phyloP scores from a whole-genome alignment of 2,113 vertebrate genomes.

The Laterallus jamaicensis region DNA sequence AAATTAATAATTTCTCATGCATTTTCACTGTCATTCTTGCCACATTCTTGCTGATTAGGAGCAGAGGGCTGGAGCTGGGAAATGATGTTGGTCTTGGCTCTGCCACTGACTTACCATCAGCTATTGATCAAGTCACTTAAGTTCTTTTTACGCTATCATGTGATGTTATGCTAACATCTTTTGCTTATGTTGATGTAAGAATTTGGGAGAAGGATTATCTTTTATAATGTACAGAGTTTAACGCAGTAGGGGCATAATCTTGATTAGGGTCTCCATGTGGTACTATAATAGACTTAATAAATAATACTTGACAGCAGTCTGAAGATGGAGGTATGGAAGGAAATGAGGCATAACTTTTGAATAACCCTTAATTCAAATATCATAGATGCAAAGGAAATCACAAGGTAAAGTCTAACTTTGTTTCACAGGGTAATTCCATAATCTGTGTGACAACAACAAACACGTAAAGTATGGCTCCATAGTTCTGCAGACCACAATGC shows the following conservation, averaged over 20 bases:
- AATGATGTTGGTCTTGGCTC: neutral
- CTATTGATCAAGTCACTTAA: neutral
- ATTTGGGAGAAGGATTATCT: neutral
- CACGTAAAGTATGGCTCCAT: neutral
- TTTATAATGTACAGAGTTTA: neutral
- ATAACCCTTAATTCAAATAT: conserved; percentile 27
- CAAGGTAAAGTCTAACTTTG: conserved; percentile 22
- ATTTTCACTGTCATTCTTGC: neutral
- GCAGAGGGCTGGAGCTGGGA: neutral
- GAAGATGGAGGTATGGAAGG: conserved; percentile 12
- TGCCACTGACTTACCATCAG: neutral
- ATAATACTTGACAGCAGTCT: conserved; percentile 51
- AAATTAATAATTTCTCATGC: neutral
- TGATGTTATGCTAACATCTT: neutral
- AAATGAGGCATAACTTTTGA: conserved; percentile 51
- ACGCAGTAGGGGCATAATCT: neutral
- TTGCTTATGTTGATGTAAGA: neutral
- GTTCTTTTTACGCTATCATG: neutral
- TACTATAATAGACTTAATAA: conserved; percentile 56
- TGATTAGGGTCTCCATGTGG: conserved; percentile 20
- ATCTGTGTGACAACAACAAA: neutral
- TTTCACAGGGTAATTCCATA: neutral
- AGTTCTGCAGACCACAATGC: neutral
- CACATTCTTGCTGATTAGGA: neutral
- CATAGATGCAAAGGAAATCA: neutral